Evolutionary conservation across 30 jellyfish, hydroid and myxozoan genomes (phyloP), one percentile per base, ranked within the genome.

Genomic region (Cassiopea andromeda): DNA sequence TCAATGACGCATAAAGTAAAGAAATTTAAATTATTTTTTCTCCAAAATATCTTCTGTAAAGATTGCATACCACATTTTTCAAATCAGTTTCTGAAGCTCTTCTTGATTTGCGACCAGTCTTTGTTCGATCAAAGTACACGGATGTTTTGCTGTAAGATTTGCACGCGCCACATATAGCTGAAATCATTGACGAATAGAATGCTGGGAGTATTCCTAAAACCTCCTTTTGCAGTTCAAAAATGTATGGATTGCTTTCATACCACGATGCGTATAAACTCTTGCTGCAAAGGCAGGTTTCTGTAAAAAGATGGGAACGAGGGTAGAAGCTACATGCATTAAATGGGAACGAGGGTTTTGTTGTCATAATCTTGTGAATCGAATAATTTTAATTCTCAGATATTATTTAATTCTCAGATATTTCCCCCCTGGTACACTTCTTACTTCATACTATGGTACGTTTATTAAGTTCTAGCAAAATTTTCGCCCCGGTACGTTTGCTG

Each of bases 241-340:
- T 60, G 89, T 80, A 92, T 14, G 98, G 98, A 75, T 60, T 82
- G 61, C 68, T 80, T 44, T 38, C 75, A 79, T 78, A 86, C 96
- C 95, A 92, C 48, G 92, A 81, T 8, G 97, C 80, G 68, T 85
- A 92, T 7, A 92, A 73, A 43, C 50, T 47, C 84, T 82, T 58
- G 46, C 54, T 13, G 87, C 98, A 92, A 43, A 83, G 84, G 69
- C 98, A 92, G 50, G 98, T 92, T 46, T 73, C 98, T 92, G 85
- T 64, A 45, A 75, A 44, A 86, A 6, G 60, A 78, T 14, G n/a
- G 4, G 48, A 46, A 50, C 6, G n/a, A 54, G n/a, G 19, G 15
- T 48, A 54, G 44, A 27, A 16, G n/a, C 19, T 79, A 1, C 38
- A 27, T 0, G 38, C 38, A 27, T 27, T 27, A 27, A 27, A 27